Evolutionary conservation across 2,888 invertebrate species (phyloP).

Genomic region (Netelia virgata): DNA sequence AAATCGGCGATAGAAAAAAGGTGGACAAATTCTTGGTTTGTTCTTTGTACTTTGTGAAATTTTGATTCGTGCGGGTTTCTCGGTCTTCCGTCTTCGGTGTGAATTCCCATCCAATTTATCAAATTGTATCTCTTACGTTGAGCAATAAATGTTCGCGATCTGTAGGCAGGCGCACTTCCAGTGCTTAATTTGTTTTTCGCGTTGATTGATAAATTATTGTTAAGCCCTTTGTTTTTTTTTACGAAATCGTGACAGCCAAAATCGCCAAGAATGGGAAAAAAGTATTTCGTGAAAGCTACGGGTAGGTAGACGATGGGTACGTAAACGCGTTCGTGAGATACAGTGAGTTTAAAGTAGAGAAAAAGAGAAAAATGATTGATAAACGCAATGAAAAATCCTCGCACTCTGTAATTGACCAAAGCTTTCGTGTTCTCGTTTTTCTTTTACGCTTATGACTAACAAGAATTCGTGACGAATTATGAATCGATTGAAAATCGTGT

Average conservation of each 20-base stretch:
- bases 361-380: constrained; percentile 1
- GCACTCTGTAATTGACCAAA: constrained; percentile 51
- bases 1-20: constrained; percentile 1
- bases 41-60: constrained; percentile 26
- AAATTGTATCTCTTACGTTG: constrained; percentile 74
- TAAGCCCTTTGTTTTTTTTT: background rate
- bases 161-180: constrained; percentile 42
- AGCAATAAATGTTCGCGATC: constrained; percentile 77
- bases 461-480: constrained; percentile 37
- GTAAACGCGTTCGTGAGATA: constrained; percentile 71
- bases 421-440: constrained; percentile 36
- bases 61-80: constrained; percentile 15
- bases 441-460: constrained; percentile 56
- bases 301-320: constrained; percentile 79
- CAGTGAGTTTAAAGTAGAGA: constrained; percentile 48
- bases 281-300: constrained; percentile 65
- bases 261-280: constrained; percentile 68
- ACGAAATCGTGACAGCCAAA: background rate
- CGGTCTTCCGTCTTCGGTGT: constrained; percentile 48
- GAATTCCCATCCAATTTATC: constrained; percentile 15
- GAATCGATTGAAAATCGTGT: background rate
- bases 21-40: background rate
- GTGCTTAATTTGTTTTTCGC: constrained; percentile 71
- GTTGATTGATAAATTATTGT: constrained; percentile 44
- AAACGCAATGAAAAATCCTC: constrained; percentile 29